Evolutionary conservation across 2,888 invertebrate genomes (phyloP).

Genomic region (Folsomia candida): DNA sequence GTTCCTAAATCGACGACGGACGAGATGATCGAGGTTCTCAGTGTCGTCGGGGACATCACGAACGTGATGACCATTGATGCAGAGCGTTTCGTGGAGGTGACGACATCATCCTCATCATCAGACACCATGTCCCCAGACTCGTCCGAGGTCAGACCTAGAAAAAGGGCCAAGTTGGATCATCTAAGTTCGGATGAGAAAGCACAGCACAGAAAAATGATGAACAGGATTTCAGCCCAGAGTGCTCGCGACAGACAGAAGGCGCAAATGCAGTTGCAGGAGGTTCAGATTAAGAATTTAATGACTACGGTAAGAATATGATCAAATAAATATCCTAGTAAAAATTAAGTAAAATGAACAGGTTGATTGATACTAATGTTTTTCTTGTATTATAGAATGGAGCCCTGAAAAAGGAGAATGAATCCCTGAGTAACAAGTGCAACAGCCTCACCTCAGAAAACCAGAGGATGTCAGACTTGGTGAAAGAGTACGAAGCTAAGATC

Average conservation of each 20-base stretch:
- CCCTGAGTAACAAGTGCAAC: constrained; percentile 25
- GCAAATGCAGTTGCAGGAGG: constrained; percentile 44
- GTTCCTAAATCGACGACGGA: constrained; percentile 37
- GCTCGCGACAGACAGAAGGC: constrained; percentile 49
- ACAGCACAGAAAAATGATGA: constrained; percentile 50
- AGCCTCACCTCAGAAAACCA: constrained; percentile 40
- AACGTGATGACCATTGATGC: constrained; percentile 34
- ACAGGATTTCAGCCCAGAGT: constrained; percentile 50
- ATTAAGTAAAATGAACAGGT: neutral
- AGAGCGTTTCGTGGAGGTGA: constrained; percentile 33
- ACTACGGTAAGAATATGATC: constrained; percentile 28
- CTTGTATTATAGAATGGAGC: constrained; percentile 27
- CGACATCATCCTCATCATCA: constrained; percentile 21
- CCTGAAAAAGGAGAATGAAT: constrained; percentile 23
- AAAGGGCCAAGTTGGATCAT: constrained; percentile 49
- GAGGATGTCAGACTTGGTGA: constrained; percentile 28
- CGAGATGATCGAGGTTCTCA: constrained; percentile 35
- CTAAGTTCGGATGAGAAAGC: constrained; percentile 47
- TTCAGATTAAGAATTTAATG: constrained; percentile 36
- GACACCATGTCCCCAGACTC: neutral
- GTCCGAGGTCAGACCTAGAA: constrained; percentile 38
- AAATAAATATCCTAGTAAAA: neutral
- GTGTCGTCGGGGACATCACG: constrained; percentile 41
- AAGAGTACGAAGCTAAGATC: constrained; percentile 40
- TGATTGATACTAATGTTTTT: no score